Conservation (phyloP, 2,888 invertebrate species). For the Drosophila kambysellisi region DNA sequence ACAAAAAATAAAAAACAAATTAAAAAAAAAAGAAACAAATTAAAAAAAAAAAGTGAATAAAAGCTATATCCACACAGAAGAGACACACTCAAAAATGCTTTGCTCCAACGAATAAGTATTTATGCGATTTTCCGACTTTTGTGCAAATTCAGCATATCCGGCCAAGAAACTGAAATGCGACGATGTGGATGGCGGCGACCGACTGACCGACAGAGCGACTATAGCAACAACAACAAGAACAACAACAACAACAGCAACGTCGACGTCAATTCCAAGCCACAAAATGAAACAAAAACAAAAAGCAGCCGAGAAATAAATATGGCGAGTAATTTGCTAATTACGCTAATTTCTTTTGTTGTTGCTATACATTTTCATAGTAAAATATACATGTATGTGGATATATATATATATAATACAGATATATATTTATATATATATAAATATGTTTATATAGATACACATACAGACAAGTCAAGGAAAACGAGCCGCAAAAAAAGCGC, state of each 20-base stretch:
- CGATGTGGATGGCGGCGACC: conserved; percentile 56
- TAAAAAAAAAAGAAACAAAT: not conserved
- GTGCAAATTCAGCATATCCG: conserved; percentile 82
- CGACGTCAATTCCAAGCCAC: conserved; percentile 69
- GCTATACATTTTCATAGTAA: conserved; percentile 75
- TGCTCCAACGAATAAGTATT: conserved; percentile 47
- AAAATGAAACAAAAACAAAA: conserved; percentile 39
- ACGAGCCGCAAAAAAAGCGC: conserved; percentile 63
- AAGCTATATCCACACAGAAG: conserved; percentile 7
- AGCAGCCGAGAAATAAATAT: conserved; percentile 11
- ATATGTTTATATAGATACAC: conserved; percentile 13
- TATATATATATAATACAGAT: conserved; percentile 17
- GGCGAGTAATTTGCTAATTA: conserved; percentile 77
- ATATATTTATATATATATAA: conserved; percentile 12
- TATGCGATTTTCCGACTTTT: conserved; percentile 73
- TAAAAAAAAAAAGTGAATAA: conserved; percentile 8
- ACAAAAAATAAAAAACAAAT: conserved; percentile 32
- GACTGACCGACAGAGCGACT: conserved; percentile 31
- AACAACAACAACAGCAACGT: not conserved
- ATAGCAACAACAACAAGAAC: not conserved
- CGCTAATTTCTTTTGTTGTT: conserved; percentile 80
- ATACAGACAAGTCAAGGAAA: conserved; percentile 29
- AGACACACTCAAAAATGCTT: conserved; percentile 19
- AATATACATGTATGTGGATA: conserved; percentile 29
- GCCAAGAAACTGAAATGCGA: conserved; percentile 78